Evolutionary conservation across 2,113 vertebrate species (phyloP).

Genomic region (Poeciliopsis occidentalis): DNA sequence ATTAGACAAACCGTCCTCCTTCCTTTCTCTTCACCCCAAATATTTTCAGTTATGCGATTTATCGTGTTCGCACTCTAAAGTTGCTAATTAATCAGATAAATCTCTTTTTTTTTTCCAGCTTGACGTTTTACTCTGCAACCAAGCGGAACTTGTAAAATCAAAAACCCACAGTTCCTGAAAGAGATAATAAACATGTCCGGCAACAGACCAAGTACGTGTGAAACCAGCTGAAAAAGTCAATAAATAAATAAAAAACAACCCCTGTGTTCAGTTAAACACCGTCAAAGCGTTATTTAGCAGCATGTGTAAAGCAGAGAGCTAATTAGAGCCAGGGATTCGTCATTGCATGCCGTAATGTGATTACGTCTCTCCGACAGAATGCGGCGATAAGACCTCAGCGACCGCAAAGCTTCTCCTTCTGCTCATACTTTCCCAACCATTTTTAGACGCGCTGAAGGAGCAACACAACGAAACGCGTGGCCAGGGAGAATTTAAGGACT

Average conservation of each 20-base stretch:
- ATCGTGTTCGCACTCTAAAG: not conserved
- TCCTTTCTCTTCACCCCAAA: slow-evolving; percentile 23
- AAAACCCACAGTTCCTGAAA: not conserved
- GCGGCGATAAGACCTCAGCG: slow-evolving; percentile 65
- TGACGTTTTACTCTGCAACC: too few species aligned
- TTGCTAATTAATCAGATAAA: slow-evolving; percentile 16
- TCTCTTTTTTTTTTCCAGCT: not conserved
- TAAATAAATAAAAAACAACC: not conserved
- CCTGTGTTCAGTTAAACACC: not conserved
- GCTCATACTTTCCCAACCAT: slow-evolving; percentile 48
- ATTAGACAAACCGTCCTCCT: slow-evolving; percentile 1
- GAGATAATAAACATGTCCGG: not conserved
- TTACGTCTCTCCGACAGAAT: slow-evolving; percentile 78
- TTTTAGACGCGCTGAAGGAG: slow-evolving; percentile 23
- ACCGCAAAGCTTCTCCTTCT: slow-evolving; percentile 53
- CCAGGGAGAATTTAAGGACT: not conserved
- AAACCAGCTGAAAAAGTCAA: slow-evolving; percentile 10
- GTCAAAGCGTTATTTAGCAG: slow-evolving; percentile 28
- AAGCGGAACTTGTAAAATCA: too few species aligned
- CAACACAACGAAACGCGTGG: not conserved
- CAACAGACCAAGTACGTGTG: slow-evolving; percentile 21
- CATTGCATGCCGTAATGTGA: slow-evolving; percentile 73
- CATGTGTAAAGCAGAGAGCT: slow-evolving; percentile 44
- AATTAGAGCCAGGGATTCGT: slow-evolving; percentile 63
- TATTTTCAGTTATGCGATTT: slow-evolving; percentile 1